Evolutionary conservation across 2,113 vertebrate species (phyloP).

Genomic region (Psettodes erumei): DNA sequence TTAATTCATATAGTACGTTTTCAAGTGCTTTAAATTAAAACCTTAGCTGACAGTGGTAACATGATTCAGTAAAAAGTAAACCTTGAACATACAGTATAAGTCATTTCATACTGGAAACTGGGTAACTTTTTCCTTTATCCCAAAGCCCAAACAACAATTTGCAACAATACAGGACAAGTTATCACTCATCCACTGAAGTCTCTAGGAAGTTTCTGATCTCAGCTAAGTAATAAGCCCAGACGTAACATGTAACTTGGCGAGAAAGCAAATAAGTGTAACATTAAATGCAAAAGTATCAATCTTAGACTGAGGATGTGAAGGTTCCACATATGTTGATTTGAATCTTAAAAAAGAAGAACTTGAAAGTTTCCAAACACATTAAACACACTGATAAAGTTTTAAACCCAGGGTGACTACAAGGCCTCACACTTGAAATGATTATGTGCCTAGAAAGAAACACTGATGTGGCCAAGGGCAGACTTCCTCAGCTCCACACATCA

Average conservation of each 20-base stretch:
- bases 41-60: too few species aligned
- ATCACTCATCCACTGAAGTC: too few species aligned
- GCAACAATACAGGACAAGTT: not conserved
- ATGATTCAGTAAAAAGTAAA: too few species aligned
- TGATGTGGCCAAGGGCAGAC: conserved; percentile 3
- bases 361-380: not conserved
- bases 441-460: not conserved
- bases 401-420: not conserved
- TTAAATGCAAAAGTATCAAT: too few species aligned
- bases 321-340: not conserved
- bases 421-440: conserved; percentile 1
- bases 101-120: not conserved
- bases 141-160: not conserved
- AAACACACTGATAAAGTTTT: not conserved
- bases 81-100: too few species aligned
- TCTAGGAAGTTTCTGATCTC: not conserved
- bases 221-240: not conserved
- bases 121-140: not conserved
- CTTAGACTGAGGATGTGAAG: not conserved
- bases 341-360: not conserved
- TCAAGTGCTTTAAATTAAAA: too few species aligned
- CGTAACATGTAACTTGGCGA: not conserved
- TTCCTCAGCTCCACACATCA: not conserved
- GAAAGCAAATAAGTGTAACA: not conserved
- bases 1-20: too few species aligned